Percentiles rank a stretch among this genome's conserved stretches.
phyloP scores from a whole-genome alignment of 2,113 vertebrate genomes.

The Craseonycteris thonglongyai region DNA sequence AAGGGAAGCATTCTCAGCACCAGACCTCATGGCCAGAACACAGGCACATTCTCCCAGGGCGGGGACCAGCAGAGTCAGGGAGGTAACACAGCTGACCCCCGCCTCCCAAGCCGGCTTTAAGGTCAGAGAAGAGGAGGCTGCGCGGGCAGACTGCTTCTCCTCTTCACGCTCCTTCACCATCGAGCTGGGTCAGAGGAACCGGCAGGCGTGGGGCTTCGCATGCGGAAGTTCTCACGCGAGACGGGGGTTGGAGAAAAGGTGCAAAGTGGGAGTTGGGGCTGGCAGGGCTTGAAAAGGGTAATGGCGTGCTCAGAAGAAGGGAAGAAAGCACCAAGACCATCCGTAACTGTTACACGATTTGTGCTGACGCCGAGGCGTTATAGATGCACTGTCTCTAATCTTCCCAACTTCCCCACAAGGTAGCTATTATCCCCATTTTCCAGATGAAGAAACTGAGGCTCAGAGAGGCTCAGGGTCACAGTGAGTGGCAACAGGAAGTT shows the following conservation, averaged over 20 bases:
- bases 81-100: neutral
- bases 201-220: neutral
- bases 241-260: neutral
- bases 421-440: neutral
- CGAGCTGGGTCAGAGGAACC: neutral
- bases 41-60: neutral
- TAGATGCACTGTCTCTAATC: rapidly evolving
- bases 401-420: neutral
- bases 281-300: neutral
- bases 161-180: neutral
- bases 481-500: neutral
- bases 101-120: neutral
- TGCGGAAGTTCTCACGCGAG: too few relatives aligned
- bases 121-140: neutral
- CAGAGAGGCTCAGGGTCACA: neutral
- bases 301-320: neutral
- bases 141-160: rapidly evolving
- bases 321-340: neutral
- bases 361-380: neutral
- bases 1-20: neutral
- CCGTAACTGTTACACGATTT: rapidly evolving
- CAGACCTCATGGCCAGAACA: neutral
- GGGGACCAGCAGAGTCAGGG: neutral
- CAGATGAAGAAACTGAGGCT: neutral
- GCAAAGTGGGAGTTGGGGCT: neutral